These are phyloP conservation scores for Andrena hattorfiana DNA, from an alignment of 2,888 invertebrate genomes.

Conservation along the genomic window DNA sequence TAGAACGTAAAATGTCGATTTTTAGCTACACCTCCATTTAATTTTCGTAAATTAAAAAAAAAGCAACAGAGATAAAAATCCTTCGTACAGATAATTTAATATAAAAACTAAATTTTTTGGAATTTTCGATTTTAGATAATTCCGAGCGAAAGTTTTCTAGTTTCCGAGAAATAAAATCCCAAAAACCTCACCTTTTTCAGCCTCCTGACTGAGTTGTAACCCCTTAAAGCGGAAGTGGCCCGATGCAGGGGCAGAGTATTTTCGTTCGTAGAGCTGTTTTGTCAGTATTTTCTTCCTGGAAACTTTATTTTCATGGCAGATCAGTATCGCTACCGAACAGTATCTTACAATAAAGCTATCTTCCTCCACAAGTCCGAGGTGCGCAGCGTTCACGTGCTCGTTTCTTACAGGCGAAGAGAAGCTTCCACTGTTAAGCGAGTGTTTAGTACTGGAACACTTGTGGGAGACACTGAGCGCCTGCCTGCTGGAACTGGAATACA, in stretches of 20 bases:
- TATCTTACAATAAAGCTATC: not conserved
- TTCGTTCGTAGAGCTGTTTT: not conserved
- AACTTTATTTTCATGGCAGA: conserved; percentile 1
- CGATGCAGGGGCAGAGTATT: not conserved
- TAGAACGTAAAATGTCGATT: too few relatives aligned
- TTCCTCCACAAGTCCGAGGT: not conserved
- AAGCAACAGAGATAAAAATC: too few relatives aligned
- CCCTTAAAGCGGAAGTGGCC: too few relatives aligned
- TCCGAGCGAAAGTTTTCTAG: too few relatives aligned
- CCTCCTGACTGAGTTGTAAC: too few relatives aligned
- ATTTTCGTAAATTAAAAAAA: too few relatives aligned
- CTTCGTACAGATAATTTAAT: too few relatives aligned
- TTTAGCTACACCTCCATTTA: too few relatives aligned
- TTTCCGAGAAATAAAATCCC: too few relatives aligned
- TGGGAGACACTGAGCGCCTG: conserved; percentile 93
- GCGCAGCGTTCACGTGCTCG: not conserved
- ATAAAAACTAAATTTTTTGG: too few relatives aligned
- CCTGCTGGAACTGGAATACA: conserved; percentile 91
- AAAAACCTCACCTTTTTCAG: too few relatives aligned
- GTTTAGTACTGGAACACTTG: conserved; percentile 89
- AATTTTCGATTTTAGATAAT: too few relatives aligned
- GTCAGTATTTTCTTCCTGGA: conserved; percentile 12
- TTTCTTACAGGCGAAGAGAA: conserved; percentile 75
- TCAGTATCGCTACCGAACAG: not conserved
- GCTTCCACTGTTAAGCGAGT: conserved; percentile 89